Evolutionary conservation across 2,113 vertebrate genomes (phyloP), one percentile per base, ranked within the genome.

Genomic region (Protobothrops flavoviridis): DNA sequence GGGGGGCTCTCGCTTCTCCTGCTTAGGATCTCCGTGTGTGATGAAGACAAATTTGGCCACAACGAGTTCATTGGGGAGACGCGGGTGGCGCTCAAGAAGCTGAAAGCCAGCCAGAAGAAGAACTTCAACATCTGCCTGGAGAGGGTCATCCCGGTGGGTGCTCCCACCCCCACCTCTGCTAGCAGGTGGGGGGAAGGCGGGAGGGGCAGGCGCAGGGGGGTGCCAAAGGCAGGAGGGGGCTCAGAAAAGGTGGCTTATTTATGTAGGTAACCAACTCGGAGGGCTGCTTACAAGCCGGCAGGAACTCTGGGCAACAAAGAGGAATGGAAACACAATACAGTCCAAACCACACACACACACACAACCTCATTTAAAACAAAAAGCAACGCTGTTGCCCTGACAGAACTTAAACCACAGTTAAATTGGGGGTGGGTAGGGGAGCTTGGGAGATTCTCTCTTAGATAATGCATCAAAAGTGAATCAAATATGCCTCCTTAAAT

Each of bases 51-150:
- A 95, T 99, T 99, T 13, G 99, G 99, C 85, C 99, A 99, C 93
- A 99, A 99, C 3, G 99, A 99, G 94, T 99, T 99, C 57, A 99
- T 99, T 0, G 99, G 99, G 5, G 99, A 99, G 97, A 99, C 99
- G 12, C 96, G 99, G 91, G 98, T 99, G 97, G 98, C 99, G 0
- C 97, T 99, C 96, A 99, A 99, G 98, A 99, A 99, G 74, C 96
- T 99, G 95, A 99, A 99, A 96, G 95, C 98, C 61, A 99, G 99
- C 95, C 98, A 99, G 98, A 99, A 98, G 95, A 99, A 99, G 97
- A 99, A 98, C 97, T 99, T 99, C 96, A 99, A 98, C 69, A 99
- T 99, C 96, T 99, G 99, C 94, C 97, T 99, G 92, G 99, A 99
- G 97, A 98, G 99, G 97, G 99, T 98, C 55, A 97, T 99, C 89